Base-by-base conservation (phyloP, 37 sponge, comb jelly and placozoan species). In the Bolinopsis microptera region DNA sequence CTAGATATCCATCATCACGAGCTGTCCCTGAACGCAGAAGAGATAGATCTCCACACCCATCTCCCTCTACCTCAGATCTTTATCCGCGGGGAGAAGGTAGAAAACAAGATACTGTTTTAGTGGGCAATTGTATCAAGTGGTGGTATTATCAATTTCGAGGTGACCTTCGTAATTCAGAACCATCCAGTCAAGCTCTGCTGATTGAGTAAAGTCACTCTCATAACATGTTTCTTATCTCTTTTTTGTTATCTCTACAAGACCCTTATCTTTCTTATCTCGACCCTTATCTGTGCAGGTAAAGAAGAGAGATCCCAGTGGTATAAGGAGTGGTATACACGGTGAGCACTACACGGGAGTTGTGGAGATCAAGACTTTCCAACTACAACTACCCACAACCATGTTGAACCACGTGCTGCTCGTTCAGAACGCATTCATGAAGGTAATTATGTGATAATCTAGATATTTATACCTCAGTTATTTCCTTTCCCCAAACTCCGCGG, bases 401-500 rank as follows among this genome's bases (percentile, higher is more conserved):
- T 34, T 86, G 35, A 86, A 86, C 61, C 90, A 86, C 22, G 90
- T 86, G 0, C 90, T 86, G 0, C 90, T 86, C 27, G 90, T 86
- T 27, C 90, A 86, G 90, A 86, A 41, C 61, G 90, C 90, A 39
- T 86, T 86, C 61, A 86, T 86, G 90, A 86, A 86, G 90, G 90
- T 86, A 74, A 26, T n/a, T n/a, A n/a, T n/a, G n/a, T n/a, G n/a
- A n/a, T n/a, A n/a, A n/a, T n/a, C 13, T 67, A 67, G 68, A 67
- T n/a, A n/a, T n/a, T n/a, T n/a, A n/a, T n/a, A n/a, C n/a, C n/a
- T n/a, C n/a, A n/a, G n/a, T n/a, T n/a, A n/a, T n/a, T n/a, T n/a
- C n/a, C n/a, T n/a, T n/a, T n/a, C n/a, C n/a, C n/a, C n/a, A n/a
- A n/a, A n/a, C n/a, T n/a, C n/a, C n/a, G n/a, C n/a, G n/a, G n/a